Conservation (phyloP, 2,888 invertebrate species). For the Cephus spinipes region DNA sequence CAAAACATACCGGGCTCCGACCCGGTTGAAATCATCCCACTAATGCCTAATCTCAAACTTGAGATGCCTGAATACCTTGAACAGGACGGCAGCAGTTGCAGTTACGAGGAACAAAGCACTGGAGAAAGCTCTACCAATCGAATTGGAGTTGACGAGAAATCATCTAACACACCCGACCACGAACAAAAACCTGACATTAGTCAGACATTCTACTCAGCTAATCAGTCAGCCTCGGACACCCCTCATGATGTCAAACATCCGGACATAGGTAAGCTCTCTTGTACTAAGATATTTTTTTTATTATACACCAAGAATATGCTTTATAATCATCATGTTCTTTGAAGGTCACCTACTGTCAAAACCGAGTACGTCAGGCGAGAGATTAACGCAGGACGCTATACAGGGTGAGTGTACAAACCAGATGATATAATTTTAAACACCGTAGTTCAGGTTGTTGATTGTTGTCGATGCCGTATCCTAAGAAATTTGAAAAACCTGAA, state of each 20-base stretch:
- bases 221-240: conserved; percentile 53
- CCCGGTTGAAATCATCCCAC: conserved; percentile 66
- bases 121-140: conserved; percentile 57
- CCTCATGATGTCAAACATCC: conserved; percentile 55
- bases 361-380: conserved; percentile 65
- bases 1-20: conserved; percentile 54
- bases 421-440: conserved; percentile 18
- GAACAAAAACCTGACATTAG: conserved; percentile 63
- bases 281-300: conserved; percentile 14
- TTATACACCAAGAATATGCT: background rate
- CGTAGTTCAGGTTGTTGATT: conserved; percentile 34
- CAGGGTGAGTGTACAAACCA: conserved; percentile 61
- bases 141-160: conserved; percentile 53
- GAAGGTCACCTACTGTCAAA: conserved; percentile 65
- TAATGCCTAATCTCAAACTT: conserved; percentile 69
- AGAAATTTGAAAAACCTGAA: background rate
- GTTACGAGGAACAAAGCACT: conserved; percentile 63
- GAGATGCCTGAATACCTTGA: conserved; percentile 72
- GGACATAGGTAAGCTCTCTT: conserved; percentile 55
- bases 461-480: conserved; percentile 37
- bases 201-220: conserved; percentile 62
- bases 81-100: conserved; percentile 65
- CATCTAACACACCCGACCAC: conserved; percentile 54
- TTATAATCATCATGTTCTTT: background rate
- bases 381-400: conserved; percentile 62